Conservation (phyloP, 1,140 invertebrate genomes). For the Cryptotermes secundus region DNA sequence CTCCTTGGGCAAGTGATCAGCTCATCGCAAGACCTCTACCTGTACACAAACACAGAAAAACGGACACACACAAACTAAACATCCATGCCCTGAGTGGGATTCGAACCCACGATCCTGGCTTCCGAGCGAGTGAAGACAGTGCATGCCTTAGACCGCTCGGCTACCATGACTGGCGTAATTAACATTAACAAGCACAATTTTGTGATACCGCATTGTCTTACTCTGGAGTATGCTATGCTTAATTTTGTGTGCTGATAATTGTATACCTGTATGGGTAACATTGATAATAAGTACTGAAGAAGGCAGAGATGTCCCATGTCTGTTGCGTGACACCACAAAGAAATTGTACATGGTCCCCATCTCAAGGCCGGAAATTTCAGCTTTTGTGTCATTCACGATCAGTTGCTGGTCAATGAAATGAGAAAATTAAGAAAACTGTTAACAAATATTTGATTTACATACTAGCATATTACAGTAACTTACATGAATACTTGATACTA, state of each 20-base stretch:
- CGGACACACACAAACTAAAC: too few species aligned
- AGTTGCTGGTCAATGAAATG: constrained; percentile 56
- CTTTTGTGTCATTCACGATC: constrained; percentile 62
- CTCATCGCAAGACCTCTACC: too few species aligned
- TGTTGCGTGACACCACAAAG: constrained; percentile 72
- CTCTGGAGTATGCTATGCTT: too few species aligned
- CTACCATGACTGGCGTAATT: too few species aligned
- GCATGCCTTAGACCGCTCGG: too few species aligned
- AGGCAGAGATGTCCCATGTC: constrained; percentile 72
- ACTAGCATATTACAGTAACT: not conserved
- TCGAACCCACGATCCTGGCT: too few species aligned
- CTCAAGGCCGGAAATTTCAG: constrained; percentile 61
- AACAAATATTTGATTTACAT: not conserved
- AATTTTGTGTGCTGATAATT: not conserved
- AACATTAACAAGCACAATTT: too few species aligned
- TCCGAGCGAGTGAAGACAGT: too few species aligned
- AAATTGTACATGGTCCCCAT: constrained; percentile 68
- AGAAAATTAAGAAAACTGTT: not conserved
- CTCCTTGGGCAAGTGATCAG: too few species aligned
- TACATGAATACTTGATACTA: not conserved
- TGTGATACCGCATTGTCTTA: too few species aligned
- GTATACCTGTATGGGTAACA: constrained; percentile 57
- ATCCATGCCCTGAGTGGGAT: too few species aligned
- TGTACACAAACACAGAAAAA: too few species aligned
- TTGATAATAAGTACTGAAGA: constrained; percentile 76